phyloP scores from a whole-genome alignment of 2,797 vertebrate species.

The Borostomias antarcticus region DNA sequence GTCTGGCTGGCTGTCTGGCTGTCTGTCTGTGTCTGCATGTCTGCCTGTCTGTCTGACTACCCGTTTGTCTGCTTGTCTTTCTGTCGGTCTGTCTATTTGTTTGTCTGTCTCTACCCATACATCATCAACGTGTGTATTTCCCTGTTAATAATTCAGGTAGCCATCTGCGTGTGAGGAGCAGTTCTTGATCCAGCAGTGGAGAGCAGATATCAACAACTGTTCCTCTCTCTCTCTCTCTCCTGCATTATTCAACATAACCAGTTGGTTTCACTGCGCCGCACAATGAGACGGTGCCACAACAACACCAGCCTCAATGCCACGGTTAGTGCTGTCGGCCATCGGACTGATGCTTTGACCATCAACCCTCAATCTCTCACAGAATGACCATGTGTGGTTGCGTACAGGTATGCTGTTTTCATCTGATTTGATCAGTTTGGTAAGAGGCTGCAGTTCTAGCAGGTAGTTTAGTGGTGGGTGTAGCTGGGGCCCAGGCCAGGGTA shows the following conservation, averaged over 20 bases:
- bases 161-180: slow-evolving; percentile 85
- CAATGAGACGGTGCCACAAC: slow-evolving; percentile 1
- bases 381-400: too few relatives aligned
- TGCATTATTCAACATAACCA: slow-evolving; percentile 64
- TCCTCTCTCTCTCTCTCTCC: slow-evolving; percentile 1
- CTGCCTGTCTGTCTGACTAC: not conserved
- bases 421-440: too few relatives aligned
- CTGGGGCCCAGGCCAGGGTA: too few relatives aligned
- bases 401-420: too few relatives aligned
- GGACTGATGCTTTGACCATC: too few relatives aligned
- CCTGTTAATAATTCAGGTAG: slow-evolving; percentile 84
- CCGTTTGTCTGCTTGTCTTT: too few relatives aligned
- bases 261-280: slow-evolving; percentile 28
- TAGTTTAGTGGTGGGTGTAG: too few relatives aligned
- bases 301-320: not conserved
- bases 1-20: too few relatives aligned
- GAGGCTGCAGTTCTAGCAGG: too few relatives aligned
- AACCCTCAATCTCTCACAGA: too few relatives aligned
- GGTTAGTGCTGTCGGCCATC: too few relatives aligned
- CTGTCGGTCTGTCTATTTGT: too few relatives aligned
- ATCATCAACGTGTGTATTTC: slow-evolving; percentile 79
- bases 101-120: slow-evolving; percentile 72
- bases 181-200: slow-evolving; percentile 81
- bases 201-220: slow-evolving; percentile 30
- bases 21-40: not conserved